Conservation (phyloP, 2,888 invertebrate genomes). For the Pristionchus exspectatus region DNA sequence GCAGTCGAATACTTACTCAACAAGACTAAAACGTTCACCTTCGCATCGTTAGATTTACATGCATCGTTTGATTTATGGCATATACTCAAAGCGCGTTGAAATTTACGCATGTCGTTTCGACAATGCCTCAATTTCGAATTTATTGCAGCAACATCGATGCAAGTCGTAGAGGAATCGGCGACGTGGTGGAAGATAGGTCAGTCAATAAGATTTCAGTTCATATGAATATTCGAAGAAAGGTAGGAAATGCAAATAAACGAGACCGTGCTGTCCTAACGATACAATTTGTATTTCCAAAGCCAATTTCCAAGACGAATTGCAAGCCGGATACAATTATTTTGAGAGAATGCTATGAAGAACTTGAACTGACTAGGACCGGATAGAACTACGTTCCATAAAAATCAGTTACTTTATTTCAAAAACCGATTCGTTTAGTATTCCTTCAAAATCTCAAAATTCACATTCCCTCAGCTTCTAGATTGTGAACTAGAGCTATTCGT, state of each 20-base stretch:
- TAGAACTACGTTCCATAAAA: too few relatives aligned
- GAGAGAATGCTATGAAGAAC: too few relatives aligned
- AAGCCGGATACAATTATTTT: too few relatives aligned
- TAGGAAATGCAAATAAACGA: not conserved
- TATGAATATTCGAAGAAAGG: not conserved
- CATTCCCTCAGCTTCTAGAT: not conserved
- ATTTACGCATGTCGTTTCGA: not conserved
- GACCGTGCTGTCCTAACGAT: too few relatives aligned
- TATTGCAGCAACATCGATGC: conserved; percentile 28
- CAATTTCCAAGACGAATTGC: too few relatives aligned
- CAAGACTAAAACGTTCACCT: not conserved
- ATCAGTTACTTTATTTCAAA: too few relatives aligned
- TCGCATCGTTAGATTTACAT: not conserved
- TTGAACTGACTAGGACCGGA: too few relatives aligned
- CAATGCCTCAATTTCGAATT: not conserved
- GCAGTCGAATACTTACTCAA: not conserved
- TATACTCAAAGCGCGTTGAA: too few relatives aligned
- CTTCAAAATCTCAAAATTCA: not conserved
- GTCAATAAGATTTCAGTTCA: not conserved
- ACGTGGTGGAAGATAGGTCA: conserved; percentile 52
- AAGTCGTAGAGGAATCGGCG: conserved; percentile 43
- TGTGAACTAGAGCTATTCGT: not conserved
- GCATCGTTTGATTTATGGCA: not conserved
- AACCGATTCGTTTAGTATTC: too few relatives aligned
- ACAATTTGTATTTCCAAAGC: too few relatives aligned